Evolutionary conservation across 2,797 vertebrate genomes (phyloP).

Genomic region (Xenentodon cancila): DNA sequence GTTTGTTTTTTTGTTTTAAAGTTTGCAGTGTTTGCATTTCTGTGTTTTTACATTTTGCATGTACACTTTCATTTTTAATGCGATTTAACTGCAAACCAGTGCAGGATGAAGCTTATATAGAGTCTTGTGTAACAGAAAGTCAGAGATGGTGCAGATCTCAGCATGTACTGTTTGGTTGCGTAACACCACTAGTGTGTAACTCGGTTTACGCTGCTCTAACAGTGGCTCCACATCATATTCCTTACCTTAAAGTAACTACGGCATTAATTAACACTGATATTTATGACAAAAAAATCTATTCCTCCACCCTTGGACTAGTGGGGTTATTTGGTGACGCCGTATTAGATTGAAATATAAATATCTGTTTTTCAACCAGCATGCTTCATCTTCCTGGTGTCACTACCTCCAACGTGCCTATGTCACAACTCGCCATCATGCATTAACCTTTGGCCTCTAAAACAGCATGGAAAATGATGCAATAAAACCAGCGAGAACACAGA

Average conservation of each 20-base stretch:
- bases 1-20: background rate
- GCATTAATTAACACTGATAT: background rate
- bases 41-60: background rate
- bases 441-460: constrained; percentile 61
- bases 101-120: background rate
- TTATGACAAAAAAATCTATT: constrained; percentile 3
- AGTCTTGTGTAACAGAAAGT: constrained; percentile 28
- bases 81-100: background rate
- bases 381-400: constrained; percentile 10
- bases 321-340: background rate
- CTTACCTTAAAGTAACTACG: too few species aligned
- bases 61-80: background rate
- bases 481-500: constrained; percentile 45
- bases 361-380: background rate
- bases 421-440: background rate
- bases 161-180: constrained; percentile 11
- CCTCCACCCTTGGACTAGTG: background rate
- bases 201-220: background rate
- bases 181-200: constrained; percentile 6
- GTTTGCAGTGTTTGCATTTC: too few species aligned
- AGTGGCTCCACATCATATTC: background rate
- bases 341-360: background rate
- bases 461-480: constrained; percentile 61
- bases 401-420: too few species aligned
- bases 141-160: constrained; percentile 2